Evolutionary conservation across 37 sponge, comb jelly and placozoan genomes (phyloP), one percentile per base, ranked within the genome.

Genomic region (Halisarca cf. caerulea): DNA sequence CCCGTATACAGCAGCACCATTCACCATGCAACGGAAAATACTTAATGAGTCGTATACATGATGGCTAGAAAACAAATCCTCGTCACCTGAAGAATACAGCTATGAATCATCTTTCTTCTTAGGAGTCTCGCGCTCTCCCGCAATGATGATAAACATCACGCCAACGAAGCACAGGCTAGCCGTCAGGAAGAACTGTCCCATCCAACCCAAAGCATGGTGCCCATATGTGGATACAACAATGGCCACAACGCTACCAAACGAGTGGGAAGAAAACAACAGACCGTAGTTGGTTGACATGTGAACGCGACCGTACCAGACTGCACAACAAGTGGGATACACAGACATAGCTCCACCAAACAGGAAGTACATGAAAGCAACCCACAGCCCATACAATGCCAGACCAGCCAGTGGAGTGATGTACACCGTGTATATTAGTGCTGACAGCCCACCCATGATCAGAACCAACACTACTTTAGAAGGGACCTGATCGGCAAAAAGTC

Each of bases 301-400:
- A 30, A 83, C 58, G 30, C 77, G 86, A 8, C 95, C 95, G 80
- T 88, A 95, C 57, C 80, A 77, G 20, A 81, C 61, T 30, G 90
- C 90, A 53, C 83, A 75, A 34, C 88, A 88, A 23, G 88, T 85
- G 3, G 96, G 92, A 36, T 90, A 92, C 9, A 95, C 42, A 34
- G 90, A 93, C 55, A 82, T 91, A 44, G 33, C 84, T 33, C 98
- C 98, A 0, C 98, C 98, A 3, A 94, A 71, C 59, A 93, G 94
- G 73, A 94, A 92, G 90, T 90, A 97, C 33, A 97, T 82, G 33
- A 84, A 51, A 42, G 86, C 90, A 24, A 94, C 87, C 95, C 93
- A 97, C 3, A 92, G 53, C 25, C 84, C 84, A 82, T 73, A 95
- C 64, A 89, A 40, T 28, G 60, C 35, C 33, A 80, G 73, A 37